Evolutionary conservation across 1,140 invertebrate genomes (phyloP).

Genomic region (Archivesica marissinica): DNA sequence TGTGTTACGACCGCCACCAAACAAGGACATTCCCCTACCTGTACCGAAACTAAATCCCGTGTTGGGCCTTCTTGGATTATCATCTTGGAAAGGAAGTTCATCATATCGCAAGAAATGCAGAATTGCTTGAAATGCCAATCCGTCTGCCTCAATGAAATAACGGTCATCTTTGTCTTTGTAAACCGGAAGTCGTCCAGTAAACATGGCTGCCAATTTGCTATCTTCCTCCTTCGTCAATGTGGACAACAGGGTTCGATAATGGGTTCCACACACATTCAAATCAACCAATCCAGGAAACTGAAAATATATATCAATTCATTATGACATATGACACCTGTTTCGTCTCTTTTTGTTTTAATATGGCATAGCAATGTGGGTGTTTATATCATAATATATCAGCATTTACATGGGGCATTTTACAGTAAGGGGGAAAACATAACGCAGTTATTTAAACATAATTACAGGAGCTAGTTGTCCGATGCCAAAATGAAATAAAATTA

Average conservation of each 20-base stretch:
- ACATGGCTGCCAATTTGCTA: constrained; percentile 52
- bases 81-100: background rate
- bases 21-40: background rate
- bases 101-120: constrained; percentile 20
- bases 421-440: too few relatives aligned
- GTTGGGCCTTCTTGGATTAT: too few relatives aligned
- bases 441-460: too few relatives aligned
- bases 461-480: too few relatives aligned
- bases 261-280: constrained; percentile 22
- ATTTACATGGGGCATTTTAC: too few relatives aligned
- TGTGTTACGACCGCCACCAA: background rate
- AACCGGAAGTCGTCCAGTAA: constrained; percentile 24
- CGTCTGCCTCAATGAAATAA: constrained; percentile 38
- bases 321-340: too few relatives aligned
- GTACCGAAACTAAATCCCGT: background rate
- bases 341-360: too few relatives aligned
- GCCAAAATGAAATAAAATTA: too few relatives aligned
- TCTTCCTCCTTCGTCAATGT: constrained; percentile 43
- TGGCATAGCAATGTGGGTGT: too few relatives aligned
- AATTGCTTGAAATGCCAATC: background rate
- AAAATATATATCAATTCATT: too few relatives aligned
- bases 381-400: too few relatives aligned
- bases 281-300: constrained; percentile 51
- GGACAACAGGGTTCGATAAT: constrained; percentile 5
- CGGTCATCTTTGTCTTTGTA: constrained; percentile 33